Percentiles rank a stretch among this genome's conserved stretches.
Conservation (phyloP, 1,140 invertebrate species). For the Eupristina koningsbergeri region DNA sequence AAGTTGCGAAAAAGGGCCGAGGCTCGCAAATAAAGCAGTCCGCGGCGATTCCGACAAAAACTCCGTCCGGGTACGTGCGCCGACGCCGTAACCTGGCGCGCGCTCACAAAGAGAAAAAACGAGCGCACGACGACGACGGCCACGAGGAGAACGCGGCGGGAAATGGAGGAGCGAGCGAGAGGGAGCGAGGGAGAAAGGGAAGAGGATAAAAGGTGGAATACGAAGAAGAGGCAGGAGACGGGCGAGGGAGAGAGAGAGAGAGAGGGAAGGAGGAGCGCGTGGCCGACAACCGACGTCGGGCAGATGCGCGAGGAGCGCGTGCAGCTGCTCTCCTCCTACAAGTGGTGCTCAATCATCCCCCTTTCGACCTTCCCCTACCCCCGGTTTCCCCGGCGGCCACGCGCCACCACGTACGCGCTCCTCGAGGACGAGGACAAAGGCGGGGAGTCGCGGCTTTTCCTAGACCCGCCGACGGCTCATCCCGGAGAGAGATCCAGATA, state of each 20-base stretch:
- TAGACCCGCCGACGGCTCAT: too few species aligned
- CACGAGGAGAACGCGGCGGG: too few species aligned
- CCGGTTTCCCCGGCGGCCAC: constrained; percentile 2
- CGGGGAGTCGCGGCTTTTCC: background rate
- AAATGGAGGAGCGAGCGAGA: constrained; percentile 70
- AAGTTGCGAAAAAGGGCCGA: constrained; percentile 12
- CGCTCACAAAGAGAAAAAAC: constrained; percentile 18
- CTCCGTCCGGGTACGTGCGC: background rate
- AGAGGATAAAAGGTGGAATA: background rate
- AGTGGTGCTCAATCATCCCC: constrained; percentile 72
- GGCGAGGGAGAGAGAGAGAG: constrained; percentile 18
- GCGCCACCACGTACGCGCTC: background rate
- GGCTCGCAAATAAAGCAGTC: constrained; percentile 1
- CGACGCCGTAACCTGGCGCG: constrained; percentile 11
- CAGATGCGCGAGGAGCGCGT: constrained; percentile 66
- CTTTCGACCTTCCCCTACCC: constrained; percentile 45
- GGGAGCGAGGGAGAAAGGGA: constrained; percentile 59
- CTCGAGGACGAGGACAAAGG: too few species aligned
- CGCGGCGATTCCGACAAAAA: constrained; percentile 15
- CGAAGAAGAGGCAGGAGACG: background rate
- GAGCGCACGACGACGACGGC: constrained; percentile 9
- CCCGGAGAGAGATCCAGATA: background rate
- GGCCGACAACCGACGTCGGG: constrained; percentile 65
- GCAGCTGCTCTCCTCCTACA: constrained; percentile 73
- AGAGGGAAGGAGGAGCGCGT: constrained; percentile 30